phyloP scores from a whole-genome alignment of 2,113 vertebrate genomes.

The Rhabdornis inornatus region DNA sequence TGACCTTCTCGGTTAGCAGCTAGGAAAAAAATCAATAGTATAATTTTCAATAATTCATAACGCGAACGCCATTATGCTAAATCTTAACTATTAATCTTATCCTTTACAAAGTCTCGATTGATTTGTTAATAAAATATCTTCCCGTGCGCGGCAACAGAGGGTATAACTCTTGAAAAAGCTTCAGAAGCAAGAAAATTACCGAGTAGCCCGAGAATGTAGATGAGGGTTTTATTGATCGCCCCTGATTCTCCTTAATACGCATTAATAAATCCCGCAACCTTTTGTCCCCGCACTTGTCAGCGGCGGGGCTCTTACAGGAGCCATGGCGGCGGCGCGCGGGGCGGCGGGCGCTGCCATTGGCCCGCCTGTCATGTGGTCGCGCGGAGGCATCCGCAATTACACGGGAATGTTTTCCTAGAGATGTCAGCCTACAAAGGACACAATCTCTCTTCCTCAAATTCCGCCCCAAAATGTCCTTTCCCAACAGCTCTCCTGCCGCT shows the following conservation, averaged over 20 bases:
- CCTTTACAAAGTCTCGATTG: constrained; percentile 86
- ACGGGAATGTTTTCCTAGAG: constrained; percentile 99
- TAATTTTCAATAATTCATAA: constrained; percentile 85
- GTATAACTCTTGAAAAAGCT: constrained; percentile 84
- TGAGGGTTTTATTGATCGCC: constrained; percentile 84
- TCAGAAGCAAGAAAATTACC: constrained; percentile 83
- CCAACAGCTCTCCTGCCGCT: constrained; percentile 97
- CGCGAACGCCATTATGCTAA: constrained; percentile 79
- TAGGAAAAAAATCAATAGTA: constrained; percentile 76
- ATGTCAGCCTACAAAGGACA: constrained; percentile 99
- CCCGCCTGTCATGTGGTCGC: constrained; percentile 96
- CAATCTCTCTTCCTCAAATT: constrained; percentile 93
- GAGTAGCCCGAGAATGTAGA: constrained; percentile 83
- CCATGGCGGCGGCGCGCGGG: constrained; percentile 78
- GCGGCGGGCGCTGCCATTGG: constrained; percentile 99
- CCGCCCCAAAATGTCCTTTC: constrained; percentile 98
- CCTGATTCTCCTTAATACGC: constrained; percentile 84
- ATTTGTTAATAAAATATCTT: constrained; percentile 86
- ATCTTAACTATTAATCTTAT: constrained; percentile 84
- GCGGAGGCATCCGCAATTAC: constrained; percentile 96
- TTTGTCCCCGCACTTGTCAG: constrained; percentile 80
- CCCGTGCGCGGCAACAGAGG: constrained; percentile 77
- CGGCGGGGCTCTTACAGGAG: constrained; percentile 72
- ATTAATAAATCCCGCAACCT: constrained; percentile 85
- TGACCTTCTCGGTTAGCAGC: constrained; percentile 75